Percentiles rank a stretch among this genome's conserved stretches.
phyloP scores from a whole-genome alignment of 2,797 vertebrate genomes.

The Lemur catta region DNA sequence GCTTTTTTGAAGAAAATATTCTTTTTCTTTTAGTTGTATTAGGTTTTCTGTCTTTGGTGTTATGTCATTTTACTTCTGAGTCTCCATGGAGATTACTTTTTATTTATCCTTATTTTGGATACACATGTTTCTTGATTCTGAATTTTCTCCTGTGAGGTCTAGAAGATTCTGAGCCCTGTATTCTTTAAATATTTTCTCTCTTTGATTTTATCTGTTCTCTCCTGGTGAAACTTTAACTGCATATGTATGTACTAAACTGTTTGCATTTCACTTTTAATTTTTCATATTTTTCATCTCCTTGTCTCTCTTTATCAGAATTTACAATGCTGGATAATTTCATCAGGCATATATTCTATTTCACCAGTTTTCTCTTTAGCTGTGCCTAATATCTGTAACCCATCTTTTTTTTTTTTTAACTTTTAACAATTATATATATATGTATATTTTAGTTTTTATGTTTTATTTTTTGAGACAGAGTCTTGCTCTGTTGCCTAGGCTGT shows the following conservation, averaged over 20 bases:
- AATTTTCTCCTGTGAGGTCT: constrained; percentile 35
- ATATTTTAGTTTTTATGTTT: too few species aligned
- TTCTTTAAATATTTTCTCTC: constrained; percentile 40
- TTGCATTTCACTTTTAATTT: not conserved
- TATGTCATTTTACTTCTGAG: constrained; percentile 9
- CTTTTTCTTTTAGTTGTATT: constrained; percentile 31
- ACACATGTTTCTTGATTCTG: not conserved
- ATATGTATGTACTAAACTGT: not conserved
- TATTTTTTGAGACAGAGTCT: too few species aligned
- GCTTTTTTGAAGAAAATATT: not conserved
- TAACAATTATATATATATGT: not conserved
- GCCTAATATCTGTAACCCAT: not conserved
- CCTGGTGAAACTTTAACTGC: not conserved
- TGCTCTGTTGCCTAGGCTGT: too few species aligned
- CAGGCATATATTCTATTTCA: not conserved
- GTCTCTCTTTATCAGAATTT: not conserved
- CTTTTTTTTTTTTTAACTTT: not conserved
- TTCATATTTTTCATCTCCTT: not conserved
- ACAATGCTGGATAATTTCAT: not conserved
- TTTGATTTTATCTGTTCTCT: not conserved
- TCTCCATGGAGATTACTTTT: not conserved
- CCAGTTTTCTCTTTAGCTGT: not conserved
- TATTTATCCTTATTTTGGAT: not conserved
- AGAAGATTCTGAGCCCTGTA: not conserved
- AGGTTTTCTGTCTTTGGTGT: constrained; percentile 24